Evolutionary conservation across 2,888 invertebrate genomes (phyloP).

Genomic region (Ormyrus nitidulus): DNA sequence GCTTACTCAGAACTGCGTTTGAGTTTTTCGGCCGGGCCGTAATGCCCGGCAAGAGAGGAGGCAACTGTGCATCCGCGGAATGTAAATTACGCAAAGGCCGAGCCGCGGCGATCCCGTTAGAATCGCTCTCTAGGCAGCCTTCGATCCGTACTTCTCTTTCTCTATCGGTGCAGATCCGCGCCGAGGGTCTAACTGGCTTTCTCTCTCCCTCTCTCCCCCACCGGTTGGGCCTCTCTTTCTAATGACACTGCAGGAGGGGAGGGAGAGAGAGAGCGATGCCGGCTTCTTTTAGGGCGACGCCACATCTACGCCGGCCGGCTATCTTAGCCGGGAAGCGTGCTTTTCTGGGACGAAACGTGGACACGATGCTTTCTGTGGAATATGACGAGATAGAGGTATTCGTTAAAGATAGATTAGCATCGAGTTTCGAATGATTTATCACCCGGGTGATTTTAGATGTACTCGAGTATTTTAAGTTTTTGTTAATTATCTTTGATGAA

Average conservation of each 20-base stretch:
- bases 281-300: not conserved
- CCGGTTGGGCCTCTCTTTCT: not conserved
- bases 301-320: not conserved
- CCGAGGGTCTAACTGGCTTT: not conserved
- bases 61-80: conserved; percentile 31
- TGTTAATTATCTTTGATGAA: no score
- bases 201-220: not conserved
- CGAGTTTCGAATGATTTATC: no score
- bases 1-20: not conserved
- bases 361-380: no score
- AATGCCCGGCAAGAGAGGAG: no score
- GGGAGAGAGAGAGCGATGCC: no score
- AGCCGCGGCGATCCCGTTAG: conserved; percentile 43
- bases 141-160: conserved; percentile 23
- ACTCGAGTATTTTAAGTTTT: no score
- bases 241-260: not conserved
- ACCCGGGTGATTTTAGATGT: no score
- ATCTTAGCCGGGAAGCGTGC: not conserved
- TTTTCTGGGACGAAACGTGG: no score
- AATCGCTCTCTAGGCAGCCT: conserved; percentile 45
- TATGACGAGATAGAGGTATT: no score
- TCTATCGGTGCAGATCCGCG: not conserved
- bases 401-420: no score
- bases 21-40: no score
- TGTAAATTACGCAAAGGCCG: conserved; percentile 57